Percentiles rank a stretch among this genome's conserved stretches.
Conservation (phyloP, 2,888 invertebrate genomes). For the Noctua janthina region DNA sequence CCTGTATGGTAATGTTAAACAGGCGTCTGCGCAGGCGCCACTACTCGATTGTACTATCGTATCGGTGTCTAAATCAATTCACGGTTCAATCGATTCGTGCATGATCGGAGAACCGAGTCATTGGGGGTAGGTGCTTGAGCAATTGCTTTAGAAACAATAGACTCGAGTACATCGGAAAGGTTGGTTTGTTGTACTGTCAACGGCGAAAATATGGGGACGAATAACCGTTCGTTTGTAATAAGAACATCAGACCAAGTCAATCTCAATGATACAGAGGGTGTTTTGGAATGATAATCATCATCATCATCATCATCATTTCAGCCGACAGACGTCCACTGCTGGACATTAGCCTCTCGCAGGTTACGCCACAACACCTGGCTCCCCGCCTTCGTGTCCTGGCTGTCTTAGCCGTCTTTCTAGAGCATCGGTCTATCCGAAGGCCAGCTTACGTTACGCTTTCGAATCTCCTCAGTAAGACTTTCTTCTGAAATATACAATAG, state of each 20-base stretch:
- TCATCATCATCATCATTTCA: too few relatives aligned
- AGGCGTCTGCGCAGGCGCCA: slow-evolving; percentile 64
- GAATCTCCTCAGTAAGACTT: background rate
- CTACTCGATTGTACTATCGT: slow-evolving; percentile 70
- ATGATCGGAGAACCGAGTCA: slow-evolving; percentile 63
- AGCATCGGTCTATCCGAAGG: background rate
- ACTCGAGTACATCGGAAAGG: slow-evolving; percentile 68
- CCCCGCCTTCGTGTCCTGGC: background rate
- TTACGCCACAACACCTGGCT: background rate
- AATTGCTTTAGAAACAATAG: slow-evolving; percentile 69
- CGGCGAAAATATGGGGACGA: slow-evolving; percentile 12
- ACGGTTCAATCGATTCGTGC: slow-evolving; percentile 69
- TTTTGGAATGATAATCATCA: background rate
- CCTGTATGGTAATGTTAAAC: slow-evolving; percentile 54
- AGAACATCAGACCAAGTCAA: background rate
- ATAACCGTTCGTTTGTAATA: background rate
- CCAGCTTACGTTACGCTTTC: background rate
- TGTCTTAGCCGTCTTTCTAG: background rate
- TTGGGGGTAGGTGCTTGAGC: slow-evolving; percentile 61
- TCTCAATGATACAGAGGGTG: background rate
- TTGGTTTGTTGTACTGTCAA: slow-evolving; percentile 59
- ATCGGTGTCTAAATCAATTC: slow-evolving; percentile 74
- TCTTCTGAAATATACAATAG: background rate
- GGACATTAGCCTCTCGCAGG: background rate
- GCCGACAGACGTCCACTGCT: background rate